These are phyloP conservation scores for Aphodius granarius DNA, from an alignment of 2,888 invertebrate genomes.

Conservation along the genomic window DNA sequence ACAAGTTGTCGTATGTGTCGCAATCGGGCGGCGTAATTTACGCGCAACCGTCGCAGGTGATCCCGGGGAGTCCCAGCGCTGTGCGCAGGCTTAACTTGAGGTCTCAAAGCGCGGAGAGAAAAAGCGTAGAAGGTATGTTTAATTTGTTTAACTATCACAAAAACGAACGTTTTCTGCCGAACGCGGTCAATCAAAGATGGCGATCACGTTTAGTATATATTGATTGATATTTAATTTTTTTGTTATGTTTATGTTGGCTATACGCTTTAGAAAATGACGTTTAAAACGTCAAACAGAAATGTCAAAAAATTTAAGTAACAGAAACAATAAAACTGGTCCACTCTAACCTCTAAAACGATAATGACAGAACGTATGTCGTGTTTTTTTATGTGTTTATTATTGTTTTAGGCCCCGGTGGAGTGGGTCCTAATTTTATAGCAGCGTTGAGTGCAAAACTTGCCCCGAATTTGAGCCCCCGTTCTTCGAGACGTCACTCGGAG, in stretches of 20 bases:
- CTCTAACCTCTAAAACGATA: too few species aligned
- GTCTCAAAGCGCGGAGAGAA: slow-evolving; percentile 65
- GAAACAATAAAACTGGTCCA: too few species aligned
- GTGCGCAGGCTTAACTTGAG: slow-evolving; percentile 57
- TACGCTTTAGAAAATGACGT: too few species aligned
- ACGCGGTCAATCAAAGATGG: too few species aligned
- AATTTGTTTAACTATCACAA: too few species aligned
- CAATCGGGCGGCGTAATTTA: slow-evolving; percentile 54
- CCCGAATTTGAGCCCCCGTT: slow-evolving; percentile 63
- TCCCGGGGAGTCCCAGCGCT: slow-evolving; percentile 57
- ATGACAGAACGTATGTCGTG: too few species aligned
- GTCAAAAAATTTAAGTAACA: too few species aligned
- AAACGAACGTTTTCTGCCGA: too few species aligned
- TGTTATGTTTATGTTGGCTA: too few species aligned
- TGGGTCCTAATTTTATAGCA: slow-evolving; percentile 69
- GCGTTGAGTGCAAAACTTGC: slow-evolving; percentile 71
- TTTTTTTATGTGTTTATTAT: background rate
- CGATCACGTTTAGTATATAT: too few species aligned
- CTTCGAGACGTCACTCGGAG: slow-evolving; percentile 57
- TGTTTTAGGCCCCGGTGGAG: slow-evolving; percentile 55
- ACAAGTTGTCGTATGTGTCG: slow-evolving; percentile 50
- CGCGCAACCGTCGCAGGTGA: slow-evolving; percentile 59
- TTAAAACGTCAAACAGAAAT: too few species aligned
- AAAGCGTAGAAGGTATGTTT: slow-evolving; percentile 55
- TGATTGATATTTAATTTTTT: too few species aligned